These are phyloP conservation scores for Leuctra nigra DNA, from an alignment of 2,888 invertebrate genomes.

Conservation along the genomic window DNA sequence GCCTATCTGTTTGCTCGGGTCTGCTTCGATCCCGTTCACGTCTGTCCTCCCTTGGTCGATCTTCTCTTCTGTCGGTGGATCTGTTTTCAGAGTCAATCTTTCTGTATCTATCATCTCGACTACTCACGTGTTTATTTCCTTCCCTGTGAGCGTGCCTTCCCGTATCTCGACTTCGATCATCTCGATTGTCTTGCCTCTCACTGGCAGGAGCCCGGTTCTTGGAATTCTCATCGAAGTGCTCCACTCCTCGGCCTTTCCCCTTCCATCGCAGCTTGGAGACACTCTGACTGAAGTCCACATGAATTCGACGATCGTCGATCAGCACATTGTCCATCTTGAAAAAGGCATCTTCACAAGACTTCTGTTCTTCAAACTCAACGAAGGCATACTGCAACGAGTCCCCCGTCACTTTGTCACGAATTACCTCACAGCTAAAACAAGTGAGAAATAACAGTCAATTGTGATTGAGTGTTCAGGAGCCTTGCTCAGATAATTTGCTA, in stretches of 20 bases:
- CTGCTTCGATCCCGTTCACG: background rate
- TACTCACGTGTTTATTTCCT: background rate
- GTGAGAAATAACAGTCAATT: no score
- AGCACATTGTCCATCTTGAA: slow-evolving; percentile 99
- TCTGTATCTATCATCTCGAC: background rate
- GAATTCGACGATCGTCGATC: slow-evolving; percentile 96
- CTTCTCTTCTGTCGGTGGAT: background rate
- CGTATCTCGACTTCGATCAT: slow-evolving; percentile 14
- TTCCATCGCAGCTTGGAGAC: slow-evolving; percentile 91
- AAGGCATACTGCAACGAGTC: slow-evolving; percentile 99
- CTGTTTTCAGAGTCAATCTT: no score
- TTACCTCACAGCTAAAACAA: slow-evolving; percentile 78
- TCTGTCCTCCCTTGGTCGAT: background rate
- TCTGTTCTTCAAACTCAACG: slow-evolving; percentile 89
- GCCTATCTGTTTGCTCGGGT: slow-evolving; percentile 8
- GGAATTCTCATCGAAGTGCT: slow-evolving; percentile 39
- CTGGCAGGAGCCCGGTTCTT: background rate
- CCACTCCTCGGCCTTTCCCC: slow-evolving; percentile 78
- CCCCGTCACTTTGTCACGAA: slow-evolving; percentile 83
- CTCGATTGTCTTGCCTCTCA: background rate
- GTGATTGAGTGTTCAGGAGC: background rate
- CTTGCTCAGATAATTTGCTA: background rate
- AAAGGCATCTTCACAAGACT: slow-evolving; percentile 94
- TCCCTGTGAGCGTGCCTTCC: slow-evolving; percentile 24
- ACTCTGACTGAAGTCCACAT: slow-evolving; percentile 99